A percentile compares a stretch with the other conserved stretches of the same genome.
These are phyloP conservation scores for Panulirus ornatus DNA, from an alignment of 1,140 invertebrate species.

Conservation along the genomic window DNA sequence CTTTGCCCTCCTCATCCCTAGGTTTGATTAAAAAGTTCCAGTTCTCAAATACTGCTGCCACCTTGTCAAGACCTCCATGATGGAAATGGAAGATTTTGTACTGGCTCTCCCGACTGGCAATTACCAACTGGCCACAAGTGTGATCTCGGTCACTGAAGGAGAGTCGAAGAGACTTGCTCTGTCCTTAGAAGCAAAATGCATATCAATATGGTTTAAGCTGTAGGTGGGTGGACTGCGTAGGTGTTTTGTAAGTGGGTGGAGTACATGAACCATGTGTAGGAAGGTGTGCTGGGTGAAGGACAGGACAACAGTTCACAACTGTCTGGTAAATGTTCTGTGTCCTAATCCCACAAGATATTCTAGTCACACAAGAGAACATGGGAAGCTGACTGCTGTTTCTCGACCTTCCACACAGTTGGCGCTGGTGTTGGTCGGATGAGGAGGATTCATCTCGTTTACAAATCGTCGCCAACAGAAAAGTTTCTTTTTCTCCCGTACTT, in stretches of 20 bases:
- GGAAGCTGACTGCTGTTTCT: too few species aligned
- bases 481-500: too few species aligned
- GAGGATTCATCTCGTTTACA: too few species aligned
- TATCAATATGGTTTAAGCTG: neutral
- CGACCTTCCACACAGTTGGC: too few species aligned
- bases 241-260: neutral
- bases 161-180: constrained; percentile 93
- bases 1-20: constrained; percentile 68
- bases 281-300: too few species aligned
- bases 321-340: too few species aligned
- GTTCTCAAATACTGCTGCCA: constrained; percentile 91
- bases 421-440: too few species aligned
- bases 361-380: too few species aligned
- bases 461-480: too few species aligned
- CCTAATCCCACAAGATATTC: too few species aligned
- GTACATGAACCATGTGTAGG: neutral
- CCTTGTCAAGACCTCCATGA: constrained; percentile 92
- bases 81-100: constrained; percentile 98
- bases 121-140: constrained; percentile 94
- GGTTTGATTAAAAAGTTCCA: constrained; percentile 86
- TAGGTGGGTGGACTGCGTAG: neutral
- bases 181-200: constrained; percentile 79
- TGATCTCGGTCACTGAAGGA: constrained; percentile 94
- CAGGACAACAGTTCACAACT: too few species aligned
- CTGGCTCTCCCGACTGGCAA: constrained; percentile 94